Evolutionary conservation across 2,113 vertebrate species (phyloP).

Genomic region (Podocnemis expansa): DNA sequence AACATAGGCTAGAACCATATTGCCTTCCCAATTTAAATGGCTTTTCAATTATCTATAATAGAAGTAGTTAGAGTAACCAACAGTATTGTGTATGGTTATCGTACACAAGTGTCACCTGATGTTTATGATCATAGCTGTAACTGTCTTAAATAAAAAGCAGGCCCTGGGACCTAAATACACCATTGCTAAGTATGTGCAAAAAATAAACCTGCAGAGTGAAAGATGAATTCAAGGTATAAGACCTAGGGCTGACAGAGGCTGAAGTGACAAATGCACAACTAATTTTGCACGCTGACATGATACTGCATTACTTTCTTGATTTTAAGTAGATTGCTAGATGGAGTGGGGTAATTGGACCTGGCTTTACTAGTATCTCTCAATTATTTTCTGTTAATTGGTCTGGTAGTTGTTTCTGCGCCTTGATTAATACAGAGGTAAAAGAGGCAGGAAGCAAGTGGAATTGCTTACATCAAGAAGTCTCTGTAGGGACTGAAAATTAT

Average conservation of each 20-base stretch:
- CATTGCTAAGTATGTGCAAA: neutral
- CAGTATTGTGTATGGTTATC: neutral
- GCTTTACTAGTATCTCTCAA: neutral
- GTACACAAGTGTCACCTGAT: neutral
- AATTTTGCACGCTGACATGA: slow-evolving; percentile 40
- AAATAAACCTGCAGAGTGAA: neutral
- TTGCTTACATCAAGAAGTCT: too few species aligned
- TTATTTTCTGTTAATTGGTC: slow-evolving; percentile 16
- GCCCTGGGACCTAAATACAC: neutral
- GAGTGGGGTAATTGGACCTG: slow-evolving; percentile 38
- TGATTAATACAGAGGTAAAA: neutral
- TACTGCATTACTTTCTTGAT: slow-evolving; percentile 28
- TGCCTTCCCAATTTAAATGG: neutral
- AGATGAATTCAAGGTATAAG: slow-evolving; percentile 23
- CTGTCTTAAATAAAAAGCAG: neutral
- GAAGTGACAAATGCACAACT: slow-evolving; percentile 40
- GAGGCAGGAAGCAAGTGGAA: neutral
- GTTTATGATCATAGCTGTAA: neutral
- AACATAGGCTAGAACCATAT: neutral
- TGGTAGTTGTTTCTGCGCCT: neutral
- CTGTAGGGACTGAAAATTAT: too few species aligned
- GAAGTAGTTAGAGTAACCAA: neutral
- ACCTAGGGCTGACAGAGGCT: neutral
- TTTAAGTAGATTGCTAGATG: neutral
- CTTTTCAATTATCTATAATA: neutral